A percentile compares a stretch with the other conserved stretches of the same genome.
Conservation (phyloP, 2,797 vertebrate genomes). For the Sphenopsis melanotis region DNA sequence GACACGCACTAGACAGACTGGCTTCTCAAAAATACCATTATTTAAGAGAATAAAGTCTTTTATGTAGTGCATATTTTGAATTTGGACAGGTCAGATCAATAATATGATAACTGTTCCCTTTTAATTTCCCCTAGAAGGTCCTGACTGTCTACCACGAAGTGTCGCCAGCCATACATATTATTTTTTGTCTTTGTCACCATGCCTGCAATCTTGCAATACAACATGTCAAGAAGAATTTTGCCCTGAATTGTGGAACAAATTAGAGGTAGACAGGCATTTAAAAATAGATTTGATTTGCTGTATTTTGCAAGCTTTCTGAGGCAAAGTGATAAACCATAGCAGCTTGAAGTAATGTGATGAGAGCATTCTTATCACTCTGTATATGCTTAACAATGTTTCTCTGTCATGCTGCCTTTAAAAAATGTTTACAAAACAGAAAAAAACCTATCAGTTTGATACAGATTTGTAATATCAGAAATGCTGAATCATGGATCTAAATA, state of each 20-base stretch:
- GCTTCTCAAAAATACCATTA: neutral
- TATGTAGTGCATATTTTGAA: neutral
- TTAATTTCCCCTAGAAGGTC: neutral
- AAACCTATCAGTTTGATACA: neutral
- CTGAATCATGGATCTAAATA: neutral
- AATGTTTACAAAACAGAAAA: neutral
- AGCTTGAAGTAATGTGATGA: slow-evolving; percentile 5
- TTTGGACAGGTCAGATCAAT: neutral
- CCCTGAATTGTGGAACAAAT: slow-evolving; percentile 28
- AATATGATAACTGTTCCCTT: neutral
- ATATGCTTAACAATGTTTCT: neutral
- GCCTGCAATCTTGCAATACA: neutral
- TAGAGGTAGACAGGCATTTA: slow-evolving; percentile 29
- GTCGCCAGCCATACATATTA: rapidly evolving
- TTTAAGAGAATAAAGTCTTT: neutral
- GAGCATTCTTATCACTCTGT: neutral
- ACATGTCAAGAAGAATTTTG: neutral
- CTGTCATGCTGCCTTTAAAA: neutral
- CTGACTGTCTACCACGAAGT: neutral
- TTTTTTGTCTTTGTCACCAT: neutral
- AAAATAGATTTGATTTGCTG: slow-evolving; percentile 43
- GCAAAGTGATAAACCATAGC: slow-evolving; percentile 7
- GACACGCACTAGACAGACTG: neutral
- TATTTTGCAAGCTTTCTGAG: slow-evolving; percentile 31
- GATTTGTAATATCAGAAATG: neutral